phyloP scores from a whole-genome alignment of 2,113 vertebrate species.

The Seriola dumerili region DNA sequence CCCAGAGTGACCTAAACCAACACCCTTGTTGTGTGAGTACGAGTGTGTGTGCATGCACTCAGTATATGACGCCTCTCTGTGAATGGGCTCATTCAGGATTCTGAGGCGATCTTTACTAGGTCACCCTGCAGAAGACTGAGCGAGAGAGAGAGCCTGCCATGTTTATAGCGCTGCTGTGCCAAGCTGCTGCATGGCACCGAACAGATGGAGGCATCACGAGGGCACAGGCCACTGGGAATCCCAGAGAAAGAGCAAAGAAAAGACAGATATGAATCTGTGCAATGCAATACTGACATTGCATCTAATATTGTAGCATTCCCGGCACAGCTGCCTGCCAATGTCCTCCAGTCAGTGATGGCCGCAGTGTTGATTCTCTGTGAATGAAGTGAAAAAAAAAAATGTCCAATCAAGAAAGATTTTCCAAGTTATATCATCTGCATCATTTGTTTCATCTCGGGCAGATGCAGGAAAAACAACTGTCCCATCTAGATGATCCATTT shows the following conservation, averaged over 20 bases:
- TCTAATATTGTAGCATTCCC: slow-evolving; percentile 10
- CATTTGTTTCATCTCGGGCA: slow-evolving; percentile 38
- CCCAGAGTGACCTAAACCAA: slow-evolving; percentile 14
- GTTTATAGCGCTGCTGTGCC: slow-evolving; percentile 54
- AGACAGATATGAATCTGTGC: slow-evolving; percentile 37
- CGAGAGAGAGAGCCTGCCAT: slow-evolving; percentile 52
- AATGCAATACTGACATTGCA: slow-evolving; percentile 21
- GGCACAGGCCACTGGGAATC: slow-evolving; percentile 65
- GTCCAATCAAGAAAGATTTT: slow-evolving; percentile 20
- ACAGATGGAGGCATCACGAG: slow-evolving; percentile 71
- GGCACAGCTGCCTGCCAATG: slow-evolving; percentile 23
- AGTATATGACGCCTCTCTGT: slow-evolving; percentile 33
- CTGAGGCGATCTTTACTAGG: slow-evolving; percentile 66
- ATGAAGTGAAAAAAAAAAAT: neutral
- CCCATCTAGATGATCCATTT: slow-evolving; percentile 50
- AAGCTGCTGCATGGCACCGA: slow-evolving; percentile 69
- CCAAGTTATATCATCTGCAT: slow-evolving; percentile 31
- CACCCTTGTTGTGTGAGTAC: neutral
- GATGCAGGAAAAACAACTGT: slow-evolving; percentile 39
- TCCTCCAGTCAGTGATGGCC: neutral
- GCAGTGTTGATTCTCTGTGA: slow-evolving; percentile 18
- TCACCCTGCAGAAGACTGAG: slow-evolving; percentile 66
- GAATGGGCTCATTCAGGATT: slow-evolving; percentile 77
- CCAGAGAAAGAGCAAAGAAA: slow-evolving; percentile 40
- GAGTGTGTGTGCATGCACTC: slow-evolving; percentile 11